Base-by-base conservation (phyloP, 2,113 vertebrate genomes). In the Catharus fuscescens region DNA sequence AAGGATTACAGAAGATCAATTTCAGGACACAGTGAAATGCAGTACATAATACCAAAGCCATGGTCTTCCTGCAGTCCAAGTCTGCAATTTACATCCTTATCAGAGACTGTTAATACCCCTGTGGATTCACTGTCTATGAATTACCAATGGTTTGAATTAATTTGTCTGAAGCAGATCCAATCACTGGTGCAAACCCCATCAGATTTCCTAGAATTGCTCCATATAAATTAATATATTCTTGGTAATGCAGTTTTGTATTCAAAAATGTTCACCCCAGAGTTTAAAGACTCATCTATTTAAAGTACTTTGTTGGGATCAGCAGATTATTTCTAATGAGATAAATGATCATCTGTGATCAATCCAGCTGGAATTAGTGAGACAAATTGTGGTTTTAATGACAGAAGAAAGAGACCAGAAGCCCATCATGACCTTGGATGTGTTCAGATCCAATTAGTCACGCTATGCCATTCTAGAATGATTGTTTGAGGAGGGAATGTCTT, bases 81-180 rank as follows among this genome's bases (percentile, higher is more conserved):
- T 85, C 73, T 15, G 50, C 85, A 91, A 83, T 93, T 95, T 65
- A 93, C 71, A 88, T 88, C 54, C 71, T 90, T 96, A 90, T 96
- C 79, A 86, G 66, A 77, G 74, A 62, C 52, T 85, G 54, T 14
- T 93, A 96, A 96, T 93, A 95, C 54, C 28, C 29, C 31, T 47
- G 59, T 66, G 91, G 79, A 88, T 97, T 95, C 90, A 73, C 57
- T 82, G 90, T 65, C 90, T 93, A 14, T 65, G 59, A 95, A 95
- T 70, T 88, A 95, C 88, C 90, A 92, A 40, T 83, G 78, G 85
- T 83, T 92, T 92, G 76, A 94, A 96, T 95, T 97, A 93, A 96
- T 94, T 94, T 92, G 38, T 83, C 90, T 94, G 90, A 88, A 92
- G 64, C 52, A 86, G 62, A 87, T 90, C 70, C 73, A 92, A 82